Conservation (phyloP, 2,888 invertebrate genomes). For the Phyllotreta striolata region DNA sequence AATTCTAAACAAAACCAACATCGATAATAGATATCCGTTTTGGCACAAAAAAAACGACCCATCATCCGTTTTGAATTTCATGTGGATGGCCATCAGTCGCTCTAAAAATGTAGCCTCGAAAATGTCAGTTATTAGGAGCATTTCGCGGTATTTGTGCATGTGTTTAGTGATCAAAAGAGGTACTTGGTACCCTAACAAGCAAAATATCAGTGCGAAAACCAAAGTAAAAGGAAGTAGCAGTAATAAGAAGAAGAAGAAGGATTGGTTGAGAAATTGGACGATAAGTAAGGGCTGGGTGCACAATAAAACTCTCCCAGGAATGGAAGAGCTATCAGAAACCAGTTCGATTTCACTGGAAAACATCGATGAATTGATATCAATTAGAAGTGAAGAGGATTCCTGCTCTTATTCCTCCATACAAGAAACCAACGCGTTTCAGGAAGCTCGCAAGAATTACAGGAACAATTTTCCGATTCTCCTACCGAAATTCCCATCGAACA, state of each 20-base stretch:
- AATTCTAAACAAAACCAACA: conserved; percentile 40
- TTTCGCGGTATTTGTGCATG: conserved; percentile 54
- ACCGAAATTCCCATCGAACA: conserved; percentile 2
- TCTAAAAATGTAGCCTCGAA: conserved; percentile 11
- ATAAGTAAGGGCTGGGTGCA: conserved; percentile 62
- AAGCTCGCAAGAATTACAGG: conserved; percentile 57
- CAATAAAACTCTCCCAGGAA: conserved; percentile 53
- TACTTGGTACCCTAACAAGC: conserved; percentile 53
- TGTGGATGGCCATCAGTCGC: too few relatives aligned
- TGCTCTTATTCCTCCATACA: conserved; percentile 1
- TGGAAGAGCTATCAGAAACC: conserved; percentile 41
- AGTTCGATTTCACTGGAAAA: conserved; percentile 56
- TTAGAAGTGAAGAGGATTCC: conserved; percentile 39
- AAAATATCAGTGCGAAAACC: conserved; percentile 31
- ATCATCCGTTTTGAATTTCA: conserved; percentile 24
- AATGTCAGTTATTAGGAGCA: conserved; percentile 37
- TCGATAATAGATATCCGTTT: conserved; percentile 49
- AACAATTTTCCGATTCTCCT: conserved; percentile 50
- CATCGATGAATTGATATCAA: conserved; percentile 56
- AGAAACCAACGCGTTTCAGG: conserved; percentile 47
- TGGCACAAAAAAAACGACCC: conserved; percentile 27
- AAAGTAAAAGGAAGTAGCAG: too few relatives aligned
- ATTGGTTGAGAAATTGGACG: conserved; percentile 61
- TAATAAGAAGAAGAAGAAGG: conserved; percentile 50
- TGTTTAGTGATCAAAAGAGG: conserved; percentile 54